Base-by-base conservation (phyloP, 2,888 invertebrate genomes). In the Hololepta plana region DNA sequence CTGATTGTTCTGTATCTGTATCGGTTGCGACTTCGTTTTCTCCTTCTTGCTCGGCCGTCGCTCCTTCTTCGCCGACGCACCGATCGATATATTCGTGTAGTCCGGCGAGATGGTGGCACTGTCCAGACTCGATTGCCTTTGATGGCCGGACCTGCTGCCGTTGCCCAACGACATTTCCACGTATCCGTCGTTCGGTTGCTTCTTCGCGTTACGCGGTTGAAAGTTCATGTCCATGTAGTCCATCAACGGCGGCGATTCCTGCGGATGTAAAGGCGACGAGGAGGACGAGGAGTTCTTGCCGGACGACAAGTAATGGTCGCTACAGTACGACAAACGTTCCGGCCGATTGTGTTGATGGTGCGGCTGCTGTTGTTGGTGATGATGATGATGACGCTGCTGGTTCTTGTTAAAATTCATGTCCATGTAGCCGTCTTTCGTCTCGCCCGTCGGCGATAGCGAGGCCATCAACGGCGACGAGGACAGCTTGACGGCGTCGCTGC, bases 121-220 rank as follows among this genome's bases (percentile, higher is more conserved):
- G 10, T 38, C 39, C 27, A 43, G 43, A 15, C 46, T 43, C 34
- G 45, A 45, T 36, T 49, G 45, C 9, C 47, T 29, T 20, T 35
- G 21, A 10, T 27, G 30, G 15, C 32, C 31, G 16, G 19, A 20
- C 42, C 47, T 28, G 44, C 49, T 30, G 49, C 47, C 7, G 43
- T 43, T 40, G 47, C 60, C 51, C 55, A 67, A 20, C 1, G 60
- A 60, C 72, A 73, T 73, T 42, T 72, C 71, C 17, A 72, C 67
- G 44, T 72, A 72, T 15, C 70, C 72, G 22, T 70, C 70, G 2
- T 59, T 57, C 2, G 59, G 53, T 23, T 26, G 14, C 24, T 17
- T 26, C 3, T 21, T 19, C 15, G 30, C 34, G 16, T 38, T 40
- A 44, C 49, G 51, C 31, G 51, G 46, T 25, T 52, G 52, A 22